A percentile compares a stretch with the other conserved stretches of the same genome.
Evolutionary conservation across 2,888 invertebrate species (phyloP).

Genomic region (Nebria salina): DNA sequence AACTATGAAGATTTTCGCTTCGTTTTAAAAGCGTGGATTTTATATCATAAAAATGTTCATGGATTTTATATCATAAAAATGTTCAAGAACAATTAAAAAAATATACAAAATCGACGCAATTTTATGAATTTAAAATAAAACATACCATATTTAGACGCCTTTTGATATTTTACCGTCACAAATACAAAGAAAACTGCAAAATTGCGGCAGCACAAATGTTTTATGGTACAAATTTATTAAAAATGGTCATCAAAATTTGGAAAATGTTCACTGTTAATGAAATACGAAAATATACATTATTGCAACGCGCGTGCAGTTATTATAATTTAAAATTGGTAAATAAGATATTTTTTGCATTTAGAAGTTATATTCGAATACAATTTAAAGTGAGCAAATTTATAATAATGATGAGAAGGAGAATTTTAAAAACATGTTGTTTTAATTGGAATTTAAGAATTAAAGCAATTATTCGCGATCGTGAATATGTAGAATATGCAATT

Average conservation of each 20-base stretch:
- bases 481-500: constrained; percentile 20
- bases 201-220: constrained; percentile 19
- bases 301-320: not conserved
- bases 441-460: constrained; percentile 20
- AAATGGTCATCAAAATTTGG: constrained; percentile 40
- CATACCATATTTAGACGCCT: constrained; percentile 5
- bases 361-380: constrained; percentile 10
- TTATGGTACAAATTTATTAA: constrained; percentile 40
- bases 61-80: constrained; percentile 50
- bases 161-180: constrained; percentile 25
- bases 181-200: constrained; percentile 20
- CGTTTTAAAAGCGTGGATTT: constrained; percentile 52
- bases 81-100: constrained; percentile 24
- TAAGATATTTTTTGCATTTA: constrained; percentile 30
- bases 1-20: constrained; percentile 49
- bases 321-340: not conserved
- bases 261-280: constrained; percentile 16
- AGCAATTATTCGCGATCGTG: constrained; percentile 14
- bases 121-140: constrained; percentile 23
- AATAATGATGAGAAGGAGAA: not conserved
- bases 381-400: constrained; percentile 13
- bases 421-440: not conserved
- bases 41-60: constrained; percentile 50
- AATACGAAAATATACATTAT: not conserved
- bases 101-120: constrained; percentile 16